Evolutionary conservation across 2,888 invertebrate genomes (phyloP).

Genomic region (Andrena marginata): DNA sequence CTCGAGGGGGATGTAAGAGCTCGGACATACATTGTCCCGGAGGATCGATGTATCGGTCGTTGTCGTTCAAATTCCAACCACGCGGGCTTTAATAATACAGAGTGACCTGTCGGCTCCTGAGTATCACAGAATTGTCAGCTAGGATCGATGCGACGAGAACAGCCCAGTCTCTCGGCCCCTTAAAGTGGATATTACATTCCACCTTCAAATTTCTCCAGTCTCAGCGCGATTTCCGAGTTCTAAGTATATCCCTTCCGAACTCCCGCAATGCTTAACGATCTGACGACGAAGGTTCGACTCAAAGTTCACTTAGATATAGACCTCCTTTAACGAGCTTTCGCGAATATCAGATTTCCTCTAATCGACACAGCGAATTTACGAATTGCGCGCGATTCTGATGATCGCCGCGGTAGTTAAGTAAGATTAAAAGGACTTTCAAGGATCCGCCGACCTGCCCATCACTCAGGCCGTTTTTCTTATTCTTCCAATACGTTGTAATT

Average conservation of each 20-base stretch:
- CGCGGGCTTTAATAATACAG: conserved; percentile 10
- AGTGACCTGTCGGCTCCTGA: background rate
- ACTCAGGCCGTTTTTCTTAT: conserved; percentile 15
- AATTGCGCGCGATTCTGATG: background rate
- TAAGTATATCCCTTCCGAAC: background rate
- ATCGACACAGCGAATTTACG: conserved; percentile 4
- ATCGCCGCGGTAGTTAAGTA: background rate
- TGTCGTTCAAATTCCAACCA: conserved; percentile 2
- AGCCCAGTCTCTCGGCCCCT: background rate
- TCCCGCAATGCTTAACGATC: background rate
- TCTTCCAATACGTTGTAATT: conserved; percentile 18
- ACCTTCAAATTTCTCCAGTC: conserved; percentile 1
- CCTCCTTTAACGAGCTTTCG: conserved; percentile 7
- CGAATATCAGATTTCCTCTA: conserved; percentile 2
- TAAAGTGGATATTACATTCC: conserved; percentile 8
- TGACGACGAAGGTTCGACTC: background rate
- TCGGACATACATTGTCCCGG: background rate
- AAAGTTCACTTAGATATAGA: background rate
- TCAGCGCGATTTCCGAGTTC: too few relatives aligned
- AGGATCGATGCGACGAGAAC: conserved; percentile 31
- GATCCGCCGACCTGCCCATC: conserved; percentile 34
- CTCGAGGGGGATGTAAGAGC: background rate
- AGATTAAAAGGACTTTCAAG: conserved; percentile 26
- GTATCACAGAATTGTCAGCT: conserved; percentile 5
- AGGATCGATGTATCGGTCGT: background rate